Base-by-base conservation (phyloP, 2,113 vertebrate species). In the Xyrauchen texanus region DNA sequence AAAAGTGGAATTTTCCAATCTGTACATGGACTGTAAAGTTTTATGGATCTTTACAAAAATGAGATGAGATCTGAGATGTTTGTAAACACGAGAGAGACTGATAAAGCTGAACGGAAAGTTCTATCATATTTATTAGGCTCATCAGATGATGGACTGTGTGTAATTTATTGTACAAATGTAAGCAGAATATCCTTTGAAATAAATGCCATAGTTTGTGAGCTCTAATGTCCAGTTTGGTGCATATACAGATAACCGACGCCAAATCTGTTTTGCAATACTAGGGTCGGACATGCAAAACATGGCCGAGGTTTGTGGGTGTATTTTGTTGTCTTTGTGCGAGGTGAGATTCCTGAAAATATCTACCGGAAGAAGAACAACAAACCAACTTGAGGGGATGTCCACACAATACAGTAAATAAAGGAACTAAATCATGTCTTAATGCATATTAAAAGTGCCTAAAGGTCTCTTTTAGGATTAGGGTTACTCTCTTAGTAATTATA, bases 91-190 rank as follows among this genome's bases (percentile, higher is more conserved):
- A 76, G 67, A 58, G 69, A 70, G 1, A 57, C 12, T 0, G 93
- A 94, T 21, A 92, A 93, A 95, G 93, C 94, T 95, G 94, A 94
- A 94, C 79, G 84, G 94, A 95, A 96, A 95, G 93, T 91, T 96
- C 94, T 92, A 95, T 94, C 96, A 93, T 98, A 97, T 98, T 98
- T 98, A 99, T 97, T 96, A 96, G 94, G 93, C 94, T 94, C 94
- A 94, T 94, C 94, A 93, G 90, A 96, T 91, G 95, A 94, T 96
- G 93, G 94, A 95, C 95, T 91, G 93, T 96, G 94, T 98, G 96
- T 99, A 98, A 97, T 97, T 98, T 99, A 99, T 97, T 99, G 97
- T 98, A 99, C 91, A 99, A 97, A 98, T 97, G 95, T 98, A 99
- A 99, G 95, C 95, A 96, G 95, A 96, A 90, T 92, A 95, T 94